Conservation (phyloP, 2,113 vertebrate genomes). For the Argyrosomus japonicus region DNA sequence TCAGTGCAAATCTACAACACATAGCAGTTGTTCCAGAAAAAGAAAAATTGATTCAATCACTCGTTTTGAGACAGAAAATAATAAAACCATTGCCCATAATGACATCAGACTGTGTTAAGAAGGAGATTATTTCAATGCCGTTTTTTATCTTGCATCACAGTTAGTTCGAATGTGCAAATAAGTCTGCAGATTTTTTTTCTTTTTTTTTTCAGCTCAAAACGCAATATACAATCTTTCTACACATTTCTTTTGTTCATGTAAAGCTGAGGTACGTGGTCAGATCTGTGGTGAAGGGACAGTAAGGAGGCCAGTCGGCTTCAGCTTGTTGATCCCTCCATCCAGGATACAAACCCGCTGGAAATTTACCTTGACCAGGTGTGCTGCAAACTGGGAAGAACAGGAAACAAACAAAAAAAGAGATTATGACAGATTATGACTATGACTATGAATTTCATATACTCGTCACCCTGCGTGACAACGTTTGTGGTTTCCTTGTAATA, state of each 20-base stretch:
- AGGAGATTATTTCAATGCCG: not conserved
- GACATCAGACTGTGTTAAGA: not conserved
- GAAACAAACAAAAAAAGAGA: not conserved
- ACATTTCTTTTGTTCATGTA: not conserved
- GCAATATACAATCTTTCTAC: not conserved
- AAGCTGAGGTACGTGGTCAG: constrained; percentile 73
- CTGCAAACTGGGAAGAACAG: constrained; percentile 87
- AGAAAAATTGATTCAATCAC: not conserved
- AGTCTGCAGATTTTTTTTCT: not conserved
- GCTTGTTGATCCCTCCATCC: constrained; percentile 97
- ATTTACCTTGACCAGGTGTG: constrained; percentile 92
- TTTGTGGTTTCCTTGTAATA: not conserved
- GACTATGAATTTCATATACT: not conserved
- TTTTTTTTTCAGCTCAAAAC: not conserved
- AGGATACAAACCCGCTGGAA: constrained; percentile 93
- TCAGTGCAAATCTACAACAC: constrained; percentile 27
- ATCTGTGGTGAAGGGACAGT: constrained; percentile 97
- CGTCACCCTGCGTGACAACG: not conserved
- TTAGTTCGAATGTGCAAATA: constrained; percentile 1
- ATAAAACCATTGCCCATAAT: not conserved
- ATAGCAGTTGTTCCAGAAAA: not conserved
- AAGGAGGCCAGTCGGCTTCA: constrained; percentile 95
- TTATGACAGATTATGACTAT: too few relatives aligned
- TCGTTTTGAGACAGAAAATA: constrained; percentile 2
- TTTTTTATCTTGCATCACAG: not conserved